Conservation (phyloP, 1,140 invertebrate genomes). For the Zaprionus lachaisei region DNA sequence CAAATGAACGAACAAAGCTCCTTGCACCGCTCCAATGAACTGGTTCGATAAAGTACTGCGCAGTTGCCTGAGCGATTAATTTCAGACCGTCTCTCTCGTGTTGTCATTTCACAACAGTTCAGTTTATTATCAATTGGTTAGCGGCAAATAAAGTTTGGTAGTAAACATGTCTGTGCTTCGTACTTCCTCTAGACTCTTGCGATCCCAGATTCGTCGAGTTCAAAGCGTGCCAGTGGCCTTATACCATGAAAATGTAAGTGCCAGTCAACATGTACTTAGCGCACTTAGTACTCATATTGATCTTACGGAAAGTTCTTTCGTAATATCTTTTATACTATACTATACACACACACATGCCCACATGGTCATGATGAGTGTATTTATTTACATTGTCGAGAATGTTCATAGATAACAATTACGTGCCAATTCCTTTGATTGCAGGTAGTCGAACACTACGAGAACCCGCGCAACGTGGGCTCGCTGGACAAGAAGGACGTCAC, state of each 20-base stretch:
- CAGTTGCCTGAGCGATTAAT: slow-evolving; percentile 26
- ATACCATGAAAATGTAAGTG: slow-evolving; percentile 83
- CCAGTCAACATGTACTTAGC: neutral
- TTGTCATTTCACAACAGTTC: slow-evolving; percentile 65
- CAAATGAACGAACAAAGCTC: neutral
- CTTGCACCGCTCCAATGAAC: neutral
- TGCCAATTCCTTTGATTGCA: slow-evolving; percentile 79
- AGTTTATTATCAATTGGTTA: slow-evolving; percentile 26
- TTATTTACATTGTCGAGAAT: neutral
- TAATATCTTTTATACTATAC: slow-evolving; percentile 62
- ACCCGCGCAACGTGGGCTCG: slow-evolving; percentile 99
- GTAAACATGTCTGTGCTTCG: slow-evolving; percentile 62
- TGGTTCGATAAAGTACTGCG: slow-evolving; percentile 36
- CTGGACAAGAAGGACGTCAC: slow-evolving; percentile 97
- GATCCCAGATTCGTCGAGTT: slow-evolving; percentile 63
- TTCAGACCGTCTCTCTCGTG: slow-evolving; percentile 22
- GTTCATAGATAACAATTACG: slow-evolving; percentile 56
- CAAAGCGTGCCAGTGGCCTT: slow-evolving; percentile 77
- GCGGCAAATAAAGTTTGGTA: slow-evolving; percentile 20
- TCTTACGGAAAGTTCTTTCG: slow-evolving; percentile 55
- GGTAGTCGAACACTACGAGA: slow-evolving; percentile 99
- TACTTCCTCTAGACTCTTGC: slow-evolving; percentile 57
- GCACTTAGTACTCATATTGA: slow-evolving; percentile 10
- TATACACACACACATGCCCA: slow-evolving; percentile 23
- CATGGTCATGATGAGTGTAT: neutral